Evolutionary conservation across 2,113 vertebrate species (phyloP), one percentile per base, ranked within the genome.

Genomic region (Dicentrarchus labrax): DNA sequence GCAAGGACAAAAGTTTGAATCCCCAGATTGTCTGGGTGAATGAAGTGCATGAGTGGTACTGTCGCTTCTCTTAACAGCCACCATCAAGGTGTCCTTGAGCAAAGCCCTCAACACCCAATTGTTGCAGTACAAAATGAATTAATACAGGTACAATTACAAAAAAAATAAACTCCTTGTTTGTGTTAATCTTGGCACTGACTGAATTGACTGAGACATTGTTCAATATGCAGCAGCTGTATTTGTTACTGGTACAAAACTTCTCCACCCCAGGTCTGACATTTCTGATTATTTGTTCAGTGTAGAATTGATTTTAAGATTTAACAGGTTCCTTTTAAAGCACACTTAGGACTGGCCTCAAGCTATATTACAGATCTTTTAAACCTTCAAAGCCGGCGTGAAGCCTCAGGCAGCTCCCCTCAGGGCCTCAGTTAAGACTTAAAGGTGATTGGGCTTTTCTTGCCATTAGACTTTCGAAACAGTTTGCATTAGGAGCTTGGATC

Each of bases 1-100:
- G 50, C 72, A 85, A 83, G 89, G 89, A 86, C 76, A 81, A 70
- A 74, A 39, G 84, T 80, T 86, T 82, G 64, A 89, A 67, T 76
- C 70, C 76, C 41, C 75, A 56, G 45, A 68, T 51, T 76, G 82
- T 39, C 61, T 77, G 41, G 41, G 43, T 45, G 64, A 72, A 48
- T n/a, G 17, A 38, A 64, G 36, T 21, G 62, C 30, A 19, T 51
- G 43, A 84, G 66, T 66, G 76, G 65, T 47, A 51, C 69, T 75
- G 68, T 71, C 38, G n/a, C 45, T 39, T 72, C 43, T 61, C 61
- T 65, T 78, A 72, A 82, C 64, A 71, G 68, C 69, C 68, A 62
- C 47, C 69, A 68, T 84, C 50, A 76, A 68, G 10, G 57, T 72
- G 82, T 86, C 72, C 82, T 88, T 80, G 60, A 85, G 82, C 56